These are phyloP conservation scores for Bos javanicus DNA, from an alignment of 2,113 vertebrate species.

Conservation along the genomic window DNA sequence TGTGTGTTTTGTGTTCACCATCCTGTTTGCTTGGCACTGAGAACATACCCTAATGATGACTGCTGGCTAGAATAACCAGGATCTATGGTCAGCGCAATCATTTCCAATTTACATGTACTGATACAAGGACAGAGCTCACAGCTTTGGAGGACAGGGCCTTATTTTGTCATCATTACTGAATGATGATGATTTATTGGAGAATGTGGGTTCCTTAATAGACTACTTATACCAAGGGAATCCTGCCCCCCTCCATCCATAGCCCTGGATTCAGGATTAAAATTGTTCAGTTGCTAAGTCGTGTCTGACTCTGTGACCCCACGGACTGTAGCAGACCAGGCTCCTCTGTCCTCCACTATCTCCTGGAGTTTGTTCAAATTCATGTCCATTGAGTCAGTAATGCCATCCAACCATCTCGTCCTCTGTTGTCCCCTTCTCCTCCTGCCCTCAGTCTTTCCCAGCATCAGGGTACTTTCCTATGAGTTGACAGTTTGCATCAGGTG, in stretches of 20 bases:
- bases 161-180: conserved; percentile 46
- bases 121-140: conserved; percentile 18
- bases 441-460: neutral
- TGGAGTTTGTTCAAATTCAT: neutral
- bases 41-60: neutral
- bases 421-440: neutral
- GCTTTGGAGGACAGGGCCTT: conserved; percentile 35
- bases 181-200: conserved; percentile 49
- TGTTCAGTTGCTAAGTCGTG: neutral
- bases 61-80: neutral
- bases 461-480: neutral
- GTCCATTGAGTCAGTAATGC: neutral
- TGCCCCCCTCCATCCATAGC: neutral
- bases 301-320: neutral
- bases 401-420: neutral
- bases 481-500: neutral
- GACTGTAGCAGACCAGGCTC: neutral
- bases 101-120: conserved; percentile 22
- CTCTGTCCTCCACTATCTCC: neutral
- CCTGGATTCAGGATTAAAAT: neutral
- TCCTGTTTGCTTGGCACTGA: neutral
- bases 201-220: neutral
- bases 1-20: neutral
- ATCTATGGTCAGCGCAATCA: neutral
- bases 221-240: neutral